These are phyloP conservation scores for Tretioscincus oriximinensis DNA, from an alignment of 2,113 vertebrate genomes.

Conservation along the genomic window DNA sequence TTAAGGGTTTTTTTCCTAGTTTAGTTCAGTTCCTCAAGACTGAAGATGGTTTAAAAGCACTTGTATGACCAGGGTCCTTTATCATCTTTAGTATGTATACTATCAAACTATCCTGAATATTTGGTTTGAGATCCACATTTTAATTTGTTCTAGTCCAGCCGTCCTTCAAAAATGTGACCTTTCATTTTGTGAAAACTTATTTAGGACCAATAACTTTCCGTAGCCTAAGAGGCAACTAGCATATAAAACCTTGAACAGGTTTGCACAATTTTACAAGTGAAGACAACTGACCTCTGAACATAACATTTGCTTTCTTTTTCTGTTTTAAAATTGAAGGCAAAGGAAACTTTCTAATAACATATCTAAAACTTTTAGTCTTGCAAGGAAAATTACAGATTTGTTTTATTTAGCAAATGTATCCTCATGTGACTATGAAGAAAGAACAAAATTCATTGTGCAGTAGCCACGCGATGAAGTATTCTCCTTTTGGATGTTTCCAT, in stretches of 20 bases:
- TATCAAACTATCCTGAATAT: too few species aligned
- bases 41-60: too few species aligned
- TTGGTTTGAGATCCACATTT: too few species aligned
- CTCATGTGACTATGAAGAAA: conserved; percentile 29
- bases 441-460: conserved; percentile 33
- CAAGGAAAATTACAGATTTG: not conserved
- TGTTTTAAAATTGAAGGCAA: not conserved
- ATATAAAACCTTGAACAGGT: not conserved
- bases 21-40: too few species aligned
- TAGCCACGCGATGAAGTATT: not conserved
- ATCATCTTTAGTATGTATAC: too few species aligned
- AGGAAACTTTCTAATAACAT: not conserved
- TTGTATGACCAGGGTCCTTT: too few species aligned
- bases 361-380: not conserved
- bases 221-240: not conserved
- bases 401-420: conserved; percentile 25
- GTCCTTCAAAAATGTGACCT: not conserved
- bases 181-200: not conserved
- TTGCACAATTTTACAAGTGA: not conserved
- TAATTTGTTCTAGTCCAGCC: not conserved
- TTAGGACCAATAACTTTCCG: not conserved
- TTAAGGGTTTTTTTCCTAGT: too few species aligned
- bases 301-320: not conserved
- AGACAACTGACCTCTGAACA: not conserved
- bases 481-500: conserved; percentile 63